These are phyloP conservation scores for Epistrophe eligans DNA, from an alignment of 2,888 invertebrate genomes.

Conservation along the genomic window DNA sequence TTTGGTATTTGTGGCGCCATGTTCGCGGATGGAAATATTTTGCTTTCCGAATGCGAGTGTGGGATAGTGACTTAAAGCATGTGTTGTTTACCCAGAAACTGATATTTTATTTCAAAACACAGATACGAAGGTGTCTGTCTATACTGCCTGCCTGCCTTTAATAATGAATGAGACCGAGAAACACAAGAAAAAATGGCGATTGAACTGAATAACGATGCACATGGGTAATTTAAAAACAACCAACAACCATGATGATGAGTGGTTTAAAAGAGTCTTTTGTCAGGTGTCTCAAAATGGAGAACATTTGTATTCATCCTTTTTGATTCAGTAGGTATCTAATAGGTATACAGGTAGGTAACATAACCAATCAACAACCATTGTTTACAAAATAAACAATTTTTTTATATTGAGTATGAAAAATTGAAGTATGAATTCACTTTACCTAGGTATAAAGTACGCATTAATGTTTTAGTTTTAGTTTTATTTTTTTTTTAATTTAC, in stretches of 20 bases:
- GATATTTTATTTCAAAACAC: conserved; percentile 83
- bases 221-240: conserved; percentile 31
- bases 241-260: neutral
- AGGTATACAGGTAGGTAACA: neutral
- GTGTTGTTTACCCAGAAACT: conserved; percentile 83
- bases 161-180: conserved; percentile 34
- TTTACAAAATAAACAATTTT: neutral
- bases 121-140: conserved; percentile 51
- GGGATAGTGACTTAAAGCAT: conserved; percentile 70
- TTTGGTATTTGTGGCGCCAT: conserved; percentile 74
- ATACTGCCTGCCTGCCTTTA: conserved; percentile 4
- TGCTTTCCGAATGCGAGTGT: conserved; percentile 56
- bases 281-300: conserved; percentile 20
- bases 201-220: conserved; percentile 25
- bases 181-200: conserved; percentile 18
- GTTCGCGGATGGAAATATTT: conserved; percentile 71
- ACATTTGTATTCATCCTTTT: conserved; percentile 8
- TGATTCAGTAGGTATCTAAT: neutral
- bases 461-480: no score
- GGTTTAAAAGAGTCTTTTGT: neutral
- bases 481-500: no score
- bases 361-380: neutral
- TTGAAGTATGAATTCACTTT: neutral
- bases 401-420: neutral
- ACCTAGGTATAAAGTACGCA: no score